Evolutionary conservation across 2,888 invertebrate genomes (phyloP).

Genomic region (Lasius fuliginosus): DNA sequence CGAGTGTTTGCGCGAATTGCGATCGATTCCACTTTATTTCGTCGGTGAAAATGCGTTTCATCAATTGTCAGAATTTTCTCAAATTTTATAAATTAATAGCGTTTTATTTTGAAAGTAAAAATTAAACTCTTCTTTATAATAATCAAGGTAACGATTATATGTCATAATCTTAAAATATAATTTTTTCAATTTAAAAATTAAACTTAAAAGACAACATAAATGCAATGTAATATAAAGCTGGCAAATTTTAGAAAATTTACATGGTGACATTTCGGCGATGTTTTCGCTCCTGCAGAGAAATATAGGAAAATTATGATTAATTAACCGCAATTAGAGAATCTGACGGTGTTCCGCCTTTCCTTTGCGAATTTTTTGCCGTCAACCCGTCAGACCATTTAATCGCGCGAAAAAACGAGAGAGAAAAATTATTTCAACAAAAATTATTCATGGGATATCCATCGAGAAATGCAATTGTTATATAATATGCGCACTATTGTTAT

Average conservation of each 20-base stretch:
- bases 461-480: neutral
- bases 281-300: neutral
- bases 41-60: neutral
- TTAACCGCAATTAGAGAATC: constrained; percentile 32
- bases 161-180: neutral
- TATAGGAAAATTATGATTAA: constrained; percentile 39
- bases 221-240: neutral
- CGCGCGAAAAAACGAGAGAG: neutral
- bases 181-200: neutral
- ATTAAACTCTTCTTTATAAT: neutral
- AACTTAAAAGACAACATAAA: neutral
- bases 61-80: neutral
- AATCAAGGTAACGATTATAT: neutral
- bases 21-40: neutral
- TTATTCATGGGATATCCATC: neutral
- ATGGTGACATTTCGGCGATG: neutral
- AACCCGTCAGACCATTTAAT: constrained; percentile 7
- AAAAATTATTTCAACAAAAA: constrained; percentile 28
- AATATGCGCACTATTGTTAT: constrained; percentile 9
- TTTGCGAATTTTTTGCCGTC: constrained; percentile 14
- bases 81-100: neutral
- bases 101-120: neutral
- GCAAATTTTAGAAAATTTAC: neutral
- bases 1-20: constrained; percentile 57
- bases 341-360: neutral